Conservation (phyloP, 2,797 vertebrate species). For the Microcaecilia unicolor region DNA sequence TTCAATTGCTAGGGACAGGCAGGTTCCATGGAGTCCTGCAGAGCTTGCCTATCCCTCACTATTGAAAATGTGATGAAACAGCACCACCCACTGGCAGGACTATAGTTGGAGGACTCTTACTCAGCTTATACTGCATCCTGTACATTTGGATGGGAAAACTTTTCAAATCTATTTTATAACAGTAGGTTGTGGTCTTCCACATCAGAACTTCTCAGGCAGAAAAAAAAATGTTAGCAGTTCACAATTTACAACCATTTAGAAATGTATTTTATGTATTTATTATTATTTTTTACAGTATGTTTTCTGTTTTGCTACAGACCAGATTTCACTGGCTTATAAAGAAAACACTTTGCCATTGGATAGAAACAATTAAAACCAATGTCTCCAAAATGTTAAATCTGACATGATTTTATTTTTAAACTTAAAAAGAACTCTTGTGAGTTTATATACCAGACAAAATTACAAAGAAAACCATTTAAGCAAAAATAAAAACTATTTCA, state of each 20-base stretch:
- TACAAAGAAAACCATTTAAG: conserved; percentile 42
- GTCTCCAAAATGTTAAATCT: conserved; percentile 57
- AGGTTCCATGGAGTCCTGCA: no score
- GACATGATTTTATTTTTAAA: conserved; percentile 48
- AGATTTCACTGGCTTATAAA: conserved; percentile 53
- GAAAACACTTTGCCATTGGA: conserved; percentile 53
- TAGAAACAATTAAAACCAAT: conserved; percentile 55
- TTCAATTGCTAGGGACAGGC: no score
- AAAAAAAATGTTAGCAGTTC: conserved; percentile 21
- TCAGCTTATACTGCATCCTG: no score
- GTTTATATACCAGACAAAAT: conserved; percentile 40
- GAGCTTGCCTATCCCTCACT: no score
- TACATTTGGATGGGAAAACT: no score
- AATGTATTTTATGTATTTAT: conserved; percentile 72
- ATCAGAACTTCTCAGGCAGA: conserved; percentile 6
- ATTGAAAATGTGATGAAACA: no score
- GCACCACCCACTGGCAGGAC: no score
- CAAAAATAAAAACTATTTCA: conserved; percentile 50
- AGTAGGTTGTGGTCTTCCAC: not conserved
- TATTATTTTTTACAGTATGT: conserved; percentile 38
- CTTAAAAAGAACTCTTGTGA: conserved; percentile 35
- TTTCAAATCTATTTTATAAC: no score
- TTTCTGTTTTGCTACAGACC: conserved; percentile 49
- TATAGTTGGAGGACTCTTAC: no score
- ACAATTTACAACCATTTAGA: conserved; percentile 46